phyloP scores from a whole-genome alignment of 2,888 invertebrate genomes.

The Pterostichus niger region DNA sequence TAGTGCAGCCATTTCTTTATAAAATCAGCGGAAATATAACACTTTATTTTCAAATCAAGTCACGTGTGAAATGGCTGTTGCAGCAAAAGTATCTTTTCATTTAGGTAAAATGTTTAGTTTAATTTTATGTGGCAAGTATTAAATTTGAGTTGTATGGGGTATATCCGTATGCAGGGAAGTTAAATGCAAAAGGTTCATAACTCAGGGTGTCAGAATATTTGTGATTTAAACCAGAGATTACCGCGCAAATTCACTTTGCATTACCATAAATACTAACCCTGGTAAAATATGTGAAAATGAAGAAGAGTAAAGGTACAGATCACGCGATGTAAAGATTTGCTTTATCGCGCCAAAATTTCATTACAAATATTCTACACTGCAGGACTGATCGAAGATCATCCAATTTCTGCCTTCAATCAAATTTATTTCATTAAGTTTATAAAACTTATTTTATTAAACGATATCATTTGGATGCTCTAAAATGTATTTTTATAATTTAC shows the following conservation, averaged over 20 bases:
- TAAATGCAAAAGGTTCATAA: conserved; percentile 55
- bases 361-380: conserved; percentile 1
- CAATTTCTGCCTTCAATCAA: too few species aligned
- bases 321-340: conserved; percentile 50
- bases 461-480: too few species aligned
- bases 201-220: conserved; percentile 55
- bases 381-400: too few species aligned
- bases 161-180: conserved; percentile 50
- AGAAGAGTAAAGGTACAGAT: conserved; percentile 49
- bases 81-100: conserved; percentile 24
- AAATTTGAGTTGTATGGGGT: conserved; percentile 23
- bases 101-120: conserved; percentile 15
- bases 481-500: too few species aligned
- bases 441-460: too few species aligned
- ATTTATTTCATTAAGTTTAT: too few species aligned
- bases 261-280: conserved; percentile 55
- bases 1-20: too few species aligned
- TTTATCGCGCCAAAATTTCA: conserved; percentile 39
- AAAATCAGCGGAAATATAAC: too few species aligned
- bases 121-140: conserved; percentile 31
- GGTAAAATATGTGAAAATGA: conserved; percentile 51
- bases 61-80: not conserved
- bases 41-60: too few species aligned
- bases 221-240: conserved; percentile 53
- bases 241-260: conserved; percentile 54